These are phyloP conservation scores for Temnothorax nylanderi DNA, from an alignment of 1,140 invertebrate genomes.

Conservation along the genomic window DNA sequence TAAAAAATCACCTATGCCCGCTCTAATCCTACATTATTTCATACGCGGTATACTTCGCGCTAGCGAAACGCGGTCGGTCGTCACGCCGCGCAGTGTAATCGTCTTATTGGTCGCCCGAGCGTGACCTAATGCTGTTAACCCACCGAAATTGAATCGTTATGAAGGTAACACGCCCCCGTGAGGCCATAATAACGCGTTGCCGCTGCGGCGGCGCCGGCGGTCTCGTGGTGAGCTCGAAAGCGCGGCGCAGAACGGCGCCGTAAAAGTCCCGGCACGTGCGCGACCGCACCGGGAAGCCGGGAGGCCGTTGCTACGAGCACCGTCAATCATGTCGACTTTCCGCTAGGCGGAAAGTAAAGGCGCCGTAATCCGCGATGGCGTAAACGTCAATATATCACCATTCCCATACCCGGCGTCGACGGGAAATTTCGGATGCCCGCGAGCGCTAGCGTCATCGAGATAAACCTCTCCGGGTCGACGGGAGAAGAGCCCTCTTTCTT, in stretches of 20 bases:
- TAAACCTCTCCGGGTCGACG: conserved; percentile 8
- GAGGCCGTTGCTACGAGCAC: not conserved
- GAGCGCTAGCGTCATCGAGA: conserved; percentile 2
- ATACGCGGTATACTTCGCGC: not conserved
- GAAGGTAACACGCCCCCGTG: conserved; percentile 12
- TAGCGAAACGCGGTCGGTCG: not conserved
- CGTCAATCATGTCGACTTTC: conserved; percentile 55
- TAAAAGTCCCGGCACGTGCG: conserved; percentile 50
- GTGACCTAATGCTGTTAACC: conserved; percentile 49
- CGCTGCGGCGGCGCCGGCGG: not conserved
- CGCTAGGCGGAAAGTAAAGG: conserved; percentile 20
- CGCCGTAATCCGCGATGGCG: conserved; percentile 24
- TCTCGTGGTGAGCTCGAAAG: not conserved
- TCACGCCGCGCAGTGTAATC: conserved; percentile 21
- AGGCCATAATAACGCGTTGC: conserved; percentile 15
- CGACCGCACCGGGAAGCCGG: not conserved
- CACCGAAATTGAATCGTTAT: conserved; percentile 57
- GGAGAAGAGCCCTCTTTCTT: not conserved
- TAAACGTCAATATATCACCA: conserved; percentile 50
- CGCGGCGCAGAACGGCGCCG: not conserved
- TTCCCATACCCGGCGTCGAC: not conserved
- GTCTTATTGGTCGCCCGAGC: conserved; percentile 42
- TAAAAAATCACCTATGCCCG: not conserved
- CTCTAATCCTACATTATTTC: conserved; percentile 4
- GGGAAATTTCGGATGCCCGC: conserved; percentile 31